Conservation (phyloP, 2,888 invertebrate genomes). For the Sinodicranocentrus sp. region DNA sequence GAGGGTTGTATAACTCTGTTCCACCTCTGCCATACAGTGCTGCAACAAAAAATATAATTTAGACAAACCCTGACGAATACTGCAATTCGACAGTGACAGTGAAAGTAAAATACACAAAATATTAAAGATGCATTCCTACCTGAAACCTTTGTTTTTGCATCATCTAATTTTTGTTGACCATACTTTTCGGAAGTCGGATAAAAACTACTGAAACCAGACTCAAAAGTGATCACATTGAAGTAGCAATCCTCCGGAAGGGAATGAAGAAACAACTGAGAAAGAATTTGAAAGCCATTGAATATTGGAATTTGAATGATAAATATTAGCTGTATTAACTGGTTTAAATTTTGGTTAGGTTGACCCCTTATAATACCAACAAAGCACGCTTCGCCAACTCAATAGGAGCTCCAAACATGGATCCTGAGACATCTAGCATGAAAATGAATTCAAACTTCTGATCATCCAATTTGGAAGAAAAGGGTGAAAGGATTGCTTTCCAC, state of each 20-base stretch:
- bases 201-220: background rate
- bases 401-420: slow-evolving; percentile 31
- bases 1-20: slow-evolving; percentile 37
- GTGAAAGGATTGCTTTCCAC: no score
- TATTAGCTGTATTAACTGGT: no score
- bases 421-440: slow-evolving; percentile 34
- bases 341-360: no score
- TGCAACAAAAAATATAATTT: slow-evolving; percentile 8
- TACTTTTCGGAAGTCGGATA: slow-evolving; percentile 48
- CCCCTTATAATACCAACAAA: slow-evolving; percentile 19
- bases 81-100: no score
- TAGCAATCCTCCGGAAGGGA: slow-evolving; percentile 63
- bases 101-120: background rate
- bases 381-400: slow-evolving; percentile 31
- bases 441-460: slow-evolving; percentile 51
- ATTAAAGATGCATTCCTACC: slow-evolving; percentile 18
- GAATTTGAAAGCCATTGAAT: no score
- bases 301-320: no score
- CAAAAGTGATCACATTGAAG: slow-evolving; percentile 57
- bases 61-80: no score
- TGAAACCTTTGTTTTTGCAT: slow-evolving; percentile 31
- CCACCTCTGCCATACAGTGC: slow-evolving; percentile 24
- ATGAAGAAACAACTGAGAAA: slow-evolving; percentile 51
- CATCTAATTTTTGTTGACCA: slow-evolving; percentile 34
- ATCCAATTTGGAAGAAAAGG: slow-evolving; percentile 45